Base-by-base conservation (phyloP, 2,113 vertebrate genomes). In the Grus americana region DNA sequence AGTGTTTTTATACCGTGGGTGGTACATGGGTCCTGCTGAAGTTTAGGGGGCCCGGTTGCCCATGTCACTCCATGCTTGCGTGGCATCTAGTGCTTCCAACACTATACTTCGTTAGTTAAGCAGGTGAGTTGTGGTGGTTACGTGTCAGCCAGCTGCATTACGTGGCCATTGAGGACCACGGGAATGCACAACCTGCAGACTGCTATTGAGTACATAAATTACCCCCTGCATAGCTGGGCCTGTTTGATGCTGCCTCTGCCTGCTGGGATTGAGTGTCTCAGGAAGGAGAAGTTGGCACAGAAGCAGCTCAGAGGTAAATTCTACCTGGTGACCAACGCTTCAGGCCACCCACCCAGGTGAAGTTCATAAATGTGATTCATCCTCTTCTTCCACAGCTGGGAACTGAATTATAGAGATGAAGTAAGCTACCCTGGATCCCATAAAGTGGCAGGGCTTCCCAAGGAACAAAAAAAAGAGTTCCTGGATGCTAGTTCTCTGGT, bases 91-190 rank as follows among this genome's bases (percentile, higher is more conserved):
- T 36, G 34, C 46, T 78, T 59, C 59, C 38, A 86, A 5, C 16
- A 24, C 11, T 22, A 7, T 16, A 2, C 9, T 32, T 61, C 0
- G 0, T 40, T 40, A 58, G 40, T 0, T 50, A 55, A 74, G 63
- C 54, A 38, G 54, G 36, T 62, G 50, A 42, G 55, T 14, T 90
- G 50, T 38, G 47, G 10, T 73, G 36, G 14, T 18, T 65, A 62
- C 5, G 0, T 9, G 13, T 9, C 52, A 61, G 10, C 30, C 20
- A 63, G 63, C 0, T 3, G 19, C 0, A 0, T 10, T 76, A n/a
- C 36, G 15, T 36, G 6, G 22, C 40, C 36, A 7, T 2, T 29
- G 66, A 90, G 42, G 71, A 46, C 67, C 71, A 26, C 15, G 11
- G 30, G 46, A 78, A 32, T 17, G 13, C 63, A 80, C 38, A 55